Evolutionary conservation across 2,797 vertebrate species (phyloP), one percentile per base, ranked within the genome.

Genomic region (Crenuchus spilurus): DNA sequence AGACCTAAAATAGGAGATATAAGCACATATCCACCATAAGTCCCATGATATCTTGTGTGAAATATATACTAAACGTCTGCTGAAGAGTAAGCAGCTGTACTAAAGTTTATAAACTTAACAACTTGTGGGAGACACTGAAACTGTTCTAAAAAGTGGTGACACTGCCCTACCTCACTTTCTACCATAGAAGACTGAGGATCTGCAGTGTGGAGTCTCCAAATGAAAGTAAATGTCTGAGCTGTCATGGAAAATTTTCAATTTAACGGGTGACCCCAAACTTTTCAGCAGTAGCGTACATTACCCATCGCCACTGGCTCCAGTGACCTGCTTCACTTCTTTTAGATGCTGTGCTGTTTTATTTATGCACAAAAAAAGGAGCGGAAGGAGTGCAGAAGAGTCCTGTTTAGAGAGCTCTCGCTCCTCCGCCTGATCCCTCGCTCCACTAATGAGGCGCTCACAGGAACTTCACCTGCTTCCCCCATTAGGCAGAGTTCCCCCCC

Each of bases 391-490:
- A 72, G 69, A 58, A 30, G 51, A 54, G 20, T 55, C 30, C 42
- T 57, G 55, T 82, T 83, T 74, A 78, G 60, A 74, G 63, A 65
- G 67, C 67, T 76, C 75, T 54, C 66, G 35, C 4, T 41, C 61
- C 49, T 71, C 62, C 73, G 55, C 76, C 73, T 72, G 79, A 82
- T 82, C 71, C 76, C 14, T 67, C 39, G 60, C 58, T 69, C 48
- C 35, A 35, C 75, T 86, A 85, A 89, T 87, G 82, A 88, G 80
- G 63, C 61, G 44, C 75, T 82, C 71, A 77, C 66, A 79, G 82
- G 63, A 81, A 72, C 76, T 82, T 83, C 84, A 78, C 75, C 70
- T 70, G 74, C 72, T 61, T 82, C 77, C 73, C 37, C 75, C 76
- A 71, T 82, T 82, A 80, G 77, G 35, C 16, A 52, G 46, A 57